Evolutionary conservation across 2,888 invertebrate species (phyloP).

Genomic region (Leptothorax acervorum): DNA sequence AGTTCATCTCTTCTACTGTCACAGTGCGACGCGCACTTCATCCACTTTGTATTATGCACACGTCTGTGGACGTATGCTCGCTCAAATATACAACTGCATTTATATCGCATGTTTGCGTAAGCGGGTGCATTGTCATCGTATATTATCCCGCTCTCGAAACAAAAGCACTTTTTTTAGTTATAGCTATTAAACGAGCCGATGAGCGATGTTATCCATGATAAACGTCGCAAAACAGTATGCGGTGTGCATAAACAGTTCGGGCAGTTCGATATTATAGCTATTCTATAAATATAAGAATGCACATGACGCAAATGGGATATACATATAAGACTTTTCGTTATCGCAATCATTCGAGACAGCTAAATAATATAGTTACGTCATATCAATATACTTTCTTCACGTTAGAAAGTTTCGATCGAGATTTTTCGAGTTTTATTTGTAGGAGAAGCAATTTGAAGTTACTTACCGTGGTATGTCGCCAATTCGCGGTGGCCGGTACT

Average conservation of each 20-base stretch:
- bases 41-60: conserved; percentile 28
- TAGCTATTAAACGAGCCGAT: conserved; percentile 12
- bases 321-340: not conserved
- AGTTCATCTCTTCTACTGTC: conserved; percentile 21
- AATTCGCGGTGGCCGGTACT: conserved; percentile 81
- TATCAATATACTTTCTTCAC: not conserved
- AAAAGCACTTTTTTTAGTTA: conserved; percentile 13
- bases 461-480: conserved; percentile 82
- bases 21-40: not conserved
- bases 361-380: conserved; percentile 6
- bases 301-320: conserved; percentile 5
- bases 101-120: conserved; percentile 36
- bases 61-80: not conserved
- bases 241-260: not conserved
- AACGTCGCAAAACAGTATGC: not conserved
- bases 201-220: conserved; percentile 8
- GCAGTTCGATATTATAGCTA: not conserved
- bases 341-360: not conserved
- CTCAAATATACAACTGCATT: conserved; percentile 27
- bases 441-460: conserved; percentile 19
- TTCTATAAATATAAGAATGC: conserved; percentile 24
- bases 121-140: not conserved
- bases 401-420: not conserved
- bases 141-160: conserved; percentile 16
- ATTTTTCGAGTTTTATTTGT: conserved; percentile 7